Percentiles rank a stretch among this genome's conserved stretches.
These are phyloP conservation scores for Orius insidiosus DNA, from an alignment of 1,140 invertebrate species.

Conservation along the genomic window DNA sequence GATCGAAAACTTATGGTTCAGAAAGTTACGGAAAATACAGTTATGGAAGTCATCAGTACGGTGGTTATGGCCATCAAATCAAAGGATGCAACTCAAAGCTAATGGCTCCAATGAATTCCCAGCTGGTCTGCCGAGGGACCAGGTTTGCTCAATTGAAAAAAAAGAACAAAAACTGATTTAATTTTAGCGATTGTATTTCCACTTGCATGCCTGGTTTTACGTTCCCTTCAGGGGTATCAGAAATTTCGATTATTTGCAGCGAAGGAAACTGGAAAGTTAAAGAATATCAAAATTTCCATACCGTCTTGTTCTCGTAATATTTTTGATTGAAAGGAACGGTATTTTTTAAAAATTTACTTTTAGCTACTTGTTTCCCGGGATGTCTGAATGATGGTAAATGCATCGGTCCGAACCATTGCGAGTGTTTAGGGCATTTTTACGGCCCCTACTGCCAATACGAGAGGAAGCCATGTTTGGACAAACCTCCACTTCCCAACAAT, in stretches of 20 bases:
- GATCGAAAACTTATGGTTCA: constrained; percentile 12
- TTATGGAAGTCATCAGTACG: no score
- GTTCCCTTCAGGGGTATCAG: constrained; percentile 37
- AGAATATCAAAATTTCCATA: constrained; percentile 30
- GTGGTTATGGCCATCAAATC: no score
- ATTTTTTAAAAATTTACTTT: no score
- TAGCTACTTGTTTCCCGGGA: constrained; percentile 49
- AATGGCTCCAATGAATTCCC: constrained; percentile 26
- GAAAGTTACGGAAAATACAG: constrained; percentile 21
- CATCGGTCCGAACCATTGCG: constrained; percentile 44
- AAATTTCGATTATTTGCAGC: constrained; percentile 23
- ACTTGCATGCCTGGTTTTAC: constrained; percentile 34
- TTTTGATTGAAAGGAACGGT: background rate
- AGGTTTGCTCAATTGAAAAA: background rate
- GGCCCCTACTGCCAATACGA: constrained; percentile 60
- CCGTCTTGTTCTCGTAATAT: constrained; percentile 43
- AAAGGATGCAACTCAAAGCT: constrained; percentile 19
- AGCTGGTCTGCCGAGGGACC: constrained; percentile 25
- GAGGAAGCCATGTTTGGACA: constrained; percentile 45
- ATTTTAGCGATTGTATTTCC: constrained; percentile 33
- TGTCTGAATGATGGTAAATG: constrained; percentile 70
- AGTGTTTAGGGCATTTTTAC: constrained; percentile 49
- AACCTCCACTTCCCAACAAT: constrained; percentile 43
- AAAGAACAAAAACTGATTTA: background rate
- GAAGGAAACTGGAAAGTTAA: constrained; percentile 32